phyloP scores from a whole-genome alignment of 2,888 invertebrate species.

The Caenorhabditis drosophilae region DNA sequence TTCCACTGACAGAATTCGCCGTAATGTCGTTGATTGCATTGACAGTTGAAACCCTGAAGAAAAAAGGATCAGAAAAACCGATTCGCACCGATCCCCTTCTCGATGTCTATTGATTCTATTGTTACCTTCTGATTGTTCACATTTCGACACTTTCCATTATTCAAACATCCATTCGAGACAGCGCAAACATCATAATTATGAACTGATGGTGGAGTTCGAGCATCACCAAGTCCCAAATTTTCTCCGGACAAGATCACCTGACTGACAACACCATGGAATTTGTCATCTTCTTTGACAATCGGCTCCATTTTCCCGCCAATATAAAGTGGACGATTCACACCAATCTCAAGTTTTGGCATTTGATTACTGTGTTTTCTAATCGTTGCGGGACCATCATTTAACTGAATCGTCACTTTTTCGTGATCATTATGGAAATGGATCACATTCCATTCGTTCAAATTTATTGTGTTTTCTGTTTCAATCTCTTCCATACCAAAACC shows the following conservation, averaged over 20 bases:
- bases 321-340: conserved; percentile 26
- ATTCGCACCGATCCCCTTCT: too few relatives aligned
- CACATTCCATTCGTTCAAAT: conserved; percentile 52
- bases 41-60: conserved; percentile 56
- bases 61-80: too few relatives aligned
- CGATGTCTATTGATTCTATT: too few relatives aligned
- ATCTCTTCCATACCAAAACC: conserved; percentile 53
- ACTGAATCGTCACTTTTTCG: conserved; percentile 7
- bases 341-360: conserved; percentile 9
- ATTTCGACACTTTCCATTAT: conserved; percentile 49
- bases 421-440: conserved; percentile 44
- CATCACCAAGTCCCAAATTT: conserved; percentile 45
- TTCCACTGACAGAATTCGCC: conserved; percentile 59
- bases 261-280: conserved; percentile 45
- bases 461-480: conserved; percentile 27
- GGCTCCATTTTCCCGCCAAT: conserved; percentile 28
- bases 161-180: conserved; percentile 38
- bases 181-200: conserved; percentile 37
- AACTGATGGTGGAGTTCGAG: conserved; percentile 18
- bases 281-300: conserved; percentile 12
- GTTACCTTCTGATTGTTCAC: conserved; percentile 35
- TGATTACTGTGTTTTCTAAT: conserved; percentile 16
- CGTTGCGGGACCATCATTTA: conserved; percentile 30
- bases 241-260: conserved; percentile 49
- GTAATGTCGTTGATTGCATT: conserved; percentile 44